phyloP scores from a whole-genome alignment of 2,888 invertebrate species.

The Tolmerus cingulatus region DNA sequence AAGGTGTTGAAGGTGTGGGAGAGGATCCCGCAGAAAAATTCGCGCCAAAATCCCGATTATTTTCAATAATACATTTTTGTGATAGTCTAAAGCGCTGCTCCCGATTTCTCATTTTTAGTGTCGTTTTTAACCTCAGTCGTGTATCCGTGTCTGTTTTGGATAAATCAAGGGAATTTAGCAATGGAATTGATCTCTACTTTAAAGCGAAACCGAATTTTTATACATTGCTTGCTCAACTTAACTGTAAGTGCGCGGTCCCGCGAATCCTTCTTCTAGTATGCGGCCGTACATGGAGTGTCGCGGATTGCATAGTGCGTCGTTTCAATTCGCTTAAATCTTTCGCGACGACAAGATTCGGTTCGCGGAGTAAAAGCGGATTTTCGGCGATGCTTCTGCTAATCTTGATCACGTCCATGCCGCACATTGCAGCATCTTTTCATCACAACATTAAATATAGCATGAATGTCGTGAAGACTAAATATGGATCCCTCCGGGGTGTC shows the following conservation, averaged over 20 bases:
- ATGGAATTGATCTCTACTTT: constrained; percentile 46
- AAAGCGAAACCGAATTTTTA: constrained; percentile 30
- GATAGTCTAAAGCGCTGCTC: constrained; percentile 42
- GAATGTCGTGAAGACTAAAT: constrained; percentile 85
- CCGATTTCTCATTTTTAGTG: constrained; percentile 33
- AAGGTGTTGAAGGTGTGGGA: background rate
- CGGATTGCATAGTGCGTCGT: background rate
- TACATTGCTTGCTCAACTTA: constrained; percentile 36
- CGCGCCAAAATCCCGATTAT: constrained; percentile 20
- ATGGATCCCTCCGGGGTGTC: constrained; percentile 87
- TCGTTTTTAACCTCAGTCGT: background rate
- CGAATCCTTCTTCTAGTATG: background rate
- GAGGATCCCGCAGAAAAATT: background rate
- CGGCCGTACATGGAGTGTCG: background rate
- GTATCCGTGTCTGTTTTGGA: background rate
- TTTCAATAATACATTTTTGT: constrained; percentile 44
- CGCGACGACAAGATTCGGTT: background rate
- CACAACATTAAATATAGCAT: constrained; percentile 75
- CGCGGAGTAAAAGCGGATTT: background rate
- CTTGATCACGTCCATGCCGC: constrained; percentile 50
- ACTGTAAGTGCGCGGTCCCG: constrained; percentile 14
- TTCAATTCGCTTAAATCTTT: background rate
- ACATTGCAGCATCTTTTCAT: constrained; percentile 66
- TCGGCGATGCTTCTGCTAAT: constrained; percentile 50
- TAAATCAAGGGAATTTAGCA: constrained; percentile 44